A percentile compares a stretch with the other conserved stretches of the same genome.
Conservation (phyloP, 2,888 invertebrate genomes). For the Calameuta idolon region DNA sequence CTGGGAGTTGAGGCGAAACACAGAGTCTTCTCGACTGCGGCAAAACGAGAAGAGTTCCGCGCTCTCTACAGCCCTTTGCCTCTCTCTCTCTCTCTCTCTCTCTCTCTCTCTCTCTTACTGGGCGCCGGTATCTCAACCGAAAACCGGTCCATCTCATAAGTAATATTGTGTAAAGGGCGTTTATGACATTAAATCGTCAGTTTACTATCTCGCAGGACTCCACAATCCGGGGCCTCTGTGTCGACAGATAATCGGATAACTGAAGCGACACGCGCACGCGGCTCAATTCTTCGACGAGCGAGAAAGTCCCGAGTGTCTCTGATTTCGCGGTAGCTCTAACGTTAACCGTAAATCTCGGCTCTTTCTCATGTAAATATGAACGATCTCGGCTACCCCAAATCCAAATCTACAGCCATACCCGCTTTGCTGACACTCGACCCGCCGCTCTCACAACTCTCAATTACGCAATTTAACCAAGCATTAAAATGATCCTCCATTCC, state of each 20-base stretch:
- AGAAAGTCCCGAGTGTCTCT: background rate
- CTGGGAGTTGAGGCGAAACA: too few relatives aligned
- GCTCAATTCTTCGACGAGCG: too few relatives aligned
- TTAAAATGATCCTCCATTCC: constrained; percentile 57
- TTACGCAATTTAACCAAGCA: constrained; percentile 59
- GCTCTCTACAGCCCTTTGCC: too few relatives aligned
- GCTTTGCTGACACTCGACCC: background rate
- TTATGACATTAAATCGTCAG: background rate
- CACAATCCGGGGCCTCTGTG: too few relatives aligned
- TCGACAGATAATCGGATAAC: too few relatives aligned
- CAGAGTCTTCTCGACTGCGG: too few relatives aligned
- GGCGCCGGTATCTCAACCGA: too few relatives aligned
- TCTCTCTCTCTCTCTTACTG: too few relatives aligned
- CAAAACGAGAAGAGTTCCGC: too few relatives aligned
- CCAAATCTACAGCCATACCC: background rate
- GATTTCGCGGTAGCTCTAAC: constrained; percentile 31
- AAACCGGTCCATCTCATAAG: constrained; percentile 5
- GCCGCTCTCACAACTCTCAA: constrained; percentile 45
- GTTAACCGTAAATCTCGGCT: constrained; percentile 50
- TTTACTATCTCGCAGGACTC: too few relatives aligned
- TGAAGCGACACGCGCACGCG: too few relatives aligned
- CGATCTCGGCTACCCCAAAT: constrained; percentile 18
- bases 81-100: too few relatives aligned
- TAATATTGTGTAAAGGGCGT: constrained; percentile 24
- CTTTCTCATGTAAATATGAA: constrained; percentile 56